Evolutionary conservation across 2,113 vertebrate genomes (phyloP), one percentile per base, ranked within the genome.

Genomic region (Pungitius pungitius): DNA sequence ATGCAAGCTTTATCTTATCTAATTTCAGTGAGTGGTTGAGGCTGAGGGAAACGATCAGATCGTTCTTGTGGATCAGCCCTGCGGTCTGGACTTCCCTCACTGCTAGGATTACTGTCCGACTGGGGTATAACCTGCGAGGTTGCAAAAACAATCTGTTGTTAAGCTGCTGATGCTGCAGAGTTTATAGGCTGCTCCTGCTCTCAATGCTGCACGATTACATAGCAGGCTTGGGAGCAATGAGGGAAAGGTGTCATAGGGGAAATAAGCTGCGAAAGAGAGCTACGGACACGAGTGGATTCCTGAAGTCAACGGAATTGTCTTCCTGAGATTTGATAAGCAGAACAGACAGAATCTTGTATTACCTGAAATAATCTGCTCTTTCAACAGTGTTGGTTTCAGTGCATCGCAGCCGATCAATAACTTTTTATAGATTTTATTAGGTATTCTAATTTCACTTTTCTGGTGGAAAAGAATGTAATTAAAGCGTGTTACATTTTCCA

Each of bases 211-310:
- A 77, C 58, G 30, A 78, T 85, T 81, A 83, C 68, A 74, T 61
- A 56, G 69, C 51, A 65, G 56, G 45, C 63, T 58, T 81, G 77
- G 74, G 80, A 87, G 66, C 66, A 73, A 73, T 83, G 75, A 72
- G 13, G 24, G 15, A 78, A 75, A 79, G 51, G 51, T 75, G 72
- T 69, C 84, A 77, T 68, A 47, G 62, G 75, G 77, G 77, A 89
- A 87, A 87, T 87, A 85, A 81, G 72, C 71, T 81, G 40, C 61
- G 79, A 82, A 78, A 73, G 62, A 65, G 60, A 78, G 64, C 57
- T 56, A 5, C 51, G 24, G 12, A 52, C 49, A 52, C 49, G 12
- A 52, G 11, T 12, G 22, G 13, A 74, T 72, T 73, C 69, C 79
- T 72, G 69, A 63, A 79, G 72, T 64, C 55, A 69, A 42, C 33